Evolutionary conservation across 1,140 invertebrate species (phyloP), one percentile per base, ranked within the genome.

Genomic region (Drosophila oshimai): DNA sequence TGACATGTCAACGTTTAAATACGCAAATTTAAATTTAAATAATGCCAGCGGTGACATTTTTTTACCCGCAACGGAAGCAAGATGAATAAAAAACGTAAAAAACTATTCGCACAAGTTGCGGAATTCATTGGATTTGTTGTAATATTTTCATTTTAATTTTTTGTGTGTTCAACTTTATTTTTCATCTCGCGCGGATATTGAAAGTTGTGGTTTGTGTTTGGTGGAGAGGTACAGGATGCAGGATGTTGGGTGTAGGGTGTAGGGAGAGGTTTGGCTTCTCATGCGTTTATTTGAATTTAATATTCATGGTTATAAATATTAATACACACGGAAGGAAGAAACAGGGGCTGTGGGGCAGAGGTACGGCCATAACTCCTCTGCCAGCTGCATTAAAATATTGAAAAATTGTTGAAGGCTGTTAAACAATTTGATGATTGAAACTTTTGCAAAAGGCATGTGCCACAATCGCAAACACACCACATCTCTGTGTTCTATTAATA

Each of bases 251-350:
- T 12, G 15, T 6, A 15, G 54, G 17, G 12, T 18, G 37, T 5
- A 5, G 44, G 18, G 13, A 18, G n/a, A 3, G 31, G 15, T 12
- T 15, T 47, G 68, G 26, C 54, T 36, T 61, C 58, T 72, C 51
- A 78, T 84, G 67, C 72, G 74, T 80, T 80, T 80, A 80, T 86
- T 87, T 76, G 57, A 75, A 87, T 86, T 69, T 62, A 86, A 86
- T 73, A 73, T 86, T 51, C 65, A 84, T 84, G 75, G 72, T 47
- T 69, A 87, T 86, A 86, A 87, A 86, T 87, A 86, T 86, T 86
- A 87, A 87, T 84, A 75, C 49, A 36, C 17, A 42, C 39, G 50
- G 39, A 18, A n/a, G 9, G 18, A 9, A 20, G 18, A n/a, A 33
- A 9, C 13, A 15, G 45, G 10, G 9, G n/a, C n/a, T n/a, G 9